A percentile compares a stretch with the other conserved stretches of the same genome.
Evolutionary conservation across 23 tunicate genomes (phyloP).

Genomic region (Trididemnum clinides): DNA sequence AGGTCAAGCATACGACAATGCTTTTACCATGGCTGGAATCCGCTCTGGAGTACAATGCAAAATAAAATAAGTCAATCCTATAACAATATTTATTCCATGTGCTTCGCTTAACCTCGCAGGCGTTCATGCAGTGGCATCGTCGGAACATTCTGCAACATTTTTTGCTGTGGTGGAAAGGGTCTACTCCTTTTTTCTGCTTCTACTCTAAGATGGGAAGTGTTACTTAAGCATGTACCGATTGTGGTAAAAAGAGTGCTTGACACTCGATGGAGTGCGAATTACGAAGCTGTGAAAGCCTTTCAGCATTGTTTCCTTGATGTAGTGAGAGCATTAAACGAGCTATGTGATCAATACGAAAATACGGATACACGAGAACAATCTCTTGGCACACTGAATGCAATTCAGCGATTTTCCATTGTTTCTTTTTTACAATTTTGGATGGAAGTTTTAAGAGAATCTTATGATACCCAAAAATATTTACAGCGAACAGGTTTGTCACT

Average conservation of each 20-base stretch:
- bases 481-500: slow-evolving; percentile 33
- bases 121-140: slow-evolving; percentile 38
- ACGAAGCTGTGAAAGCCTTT: slow-evolving; percentile 21
- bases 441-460: slow-evolving; percentile 38
- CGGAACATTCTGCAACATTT: slow-evolving; percentile 26
- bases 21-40: slow-evolving; percentile 37
- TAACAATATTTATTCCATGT: slow-evolving; percentile 6
- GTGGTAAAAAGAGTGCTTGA: slow-evolving; percentile 24
- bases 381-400: slow-evolving; percentile 18
- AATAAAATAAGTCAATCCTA: slow-evolving; percentile 12
- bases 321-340: slow-evolving; percentile 23
- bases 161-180: slow-evolving; percentile 7
- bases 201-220: slow-evolving; percentile 27
- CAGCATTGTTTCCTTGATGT: slow-evolving; percentile 21
- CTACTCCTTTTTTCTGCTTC: slow-evolving; percentile 11
- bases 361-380: slow-evolving; percentile 37
- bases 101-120: slow-evolving; percentile 30
- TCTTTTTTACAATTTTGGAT: slow-evolving; percentile 43
- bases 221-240: slow-evolving; percentile 14
- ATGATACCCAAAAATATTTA: slow-evolving; percentile 33
- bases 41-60: slow-evolving; percentile 32
- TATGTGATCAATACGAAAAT: slow-evolving; percentile 24
- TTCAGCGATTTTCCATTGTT: slow-evolving; percentile 21
- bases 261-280: slow-evolving; percentile 30
- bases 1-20: slow-evolving; percentile 42